Evolutionary conservation across 2,797 vertebrate species (phyloP).

Genomic region (Mormyrops boulengeri): DNA sequence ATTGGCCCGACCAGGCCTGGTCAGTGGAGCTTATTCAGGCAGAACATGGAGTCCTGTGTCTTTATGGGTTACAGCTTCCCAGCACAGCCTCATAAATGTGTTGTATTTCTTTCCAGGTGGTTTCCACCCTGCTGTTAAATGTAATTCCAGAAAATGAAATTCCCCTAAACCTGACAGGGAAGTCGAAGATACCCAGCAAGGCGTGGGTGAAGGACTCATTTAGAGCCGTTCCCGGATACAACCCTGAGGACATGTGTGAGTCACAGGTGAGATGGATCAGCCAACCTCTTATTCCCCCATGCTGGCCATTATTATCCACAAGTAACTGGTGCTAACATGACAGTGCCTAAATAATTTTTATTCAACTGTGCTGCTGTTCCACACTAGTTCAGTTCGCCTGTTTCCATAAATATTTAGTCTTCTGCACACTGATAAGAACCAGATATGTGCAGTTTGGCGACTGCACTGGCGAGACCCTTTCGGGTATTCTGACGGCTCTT

Average conservation of each 20-base stretch:
- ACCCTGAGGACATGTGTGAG: constrained; percentile 81
- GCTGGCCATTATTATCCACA: neutral
- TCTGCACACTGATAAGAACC: neutral
- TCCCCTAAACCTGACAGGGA: constrained; percentile 78
- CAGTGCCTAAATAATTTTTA: neutral
- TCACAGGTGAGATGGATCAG: constrained; percentile 70
- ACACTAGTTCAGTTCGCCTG: neutral
- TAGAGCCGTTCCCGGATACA: constrained; percentile 52
- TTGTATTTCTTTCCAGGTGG: constrained; percentile 61
- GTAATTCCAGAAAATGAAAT: constrained; percentile 74
- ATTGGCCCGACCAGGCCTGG: neutral
- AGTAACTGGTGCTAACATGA: neutral
- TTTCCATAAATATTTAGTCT: neutral
- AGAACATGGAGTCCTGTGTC: neutral
- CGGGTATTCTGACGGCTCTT: neutral
- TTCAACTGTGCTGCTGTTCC: neutral
- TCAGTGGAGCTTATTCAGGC: too few relatives aligned
- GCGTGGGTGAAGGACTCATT: constrained; percentile 76
- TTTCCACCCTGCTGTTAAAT: constrained; percentile 88
- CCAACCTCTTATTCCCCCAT: neutral
- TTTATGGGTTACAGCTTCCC: neutral
- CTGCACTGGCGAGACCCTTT: neutral
- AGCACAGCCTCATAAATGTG: neutral
- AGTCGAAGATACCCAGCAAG: constrained; percentile 80
- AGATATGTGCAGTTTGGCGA: neutral